phyloP scores from a whole-genome alignment of 1,140 invertebrate genomes.

The Drosophila ohnishii region DNA sequence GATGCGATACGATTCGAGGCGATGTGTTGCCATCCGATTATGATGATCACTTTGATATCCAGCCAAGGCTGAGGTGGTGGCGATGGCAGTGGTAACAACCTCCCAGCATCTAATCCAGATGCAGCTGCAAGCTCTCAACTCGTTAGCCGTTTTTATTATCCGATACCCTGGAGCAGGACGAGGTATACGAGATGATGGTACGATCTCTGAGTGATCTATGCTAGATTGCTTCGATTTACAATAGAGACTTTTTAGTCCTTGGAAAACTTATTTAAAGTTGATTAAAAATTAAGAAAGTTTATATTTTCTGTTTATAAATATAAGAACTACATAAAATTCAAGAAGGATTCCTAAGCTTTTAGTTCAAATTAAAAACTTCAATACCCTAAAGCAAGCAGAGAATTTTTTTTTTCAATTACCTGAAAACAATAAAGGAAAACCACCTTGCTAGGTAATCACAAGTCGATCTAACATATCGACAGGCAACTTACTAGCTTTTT shows the following conservation, averaged over 20 bases:
- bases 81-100: conserved; percentile 38
- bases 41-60: conserved; percentile 65
- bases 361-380: neutral
- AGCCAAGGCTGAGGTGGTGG: conserved; percentile 34
- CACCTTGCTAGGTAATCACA: conserved; percentile 27
- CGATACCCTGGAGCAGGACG: conserved; percentile 12
- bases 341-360: too few species aligned
- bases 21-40: conserved; percentile 39
- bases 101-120: conserved; percentile 65
- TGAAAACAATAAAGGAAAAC: neutral
- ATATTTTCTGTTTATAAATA: too few species aligned
- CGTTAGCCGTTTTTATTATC: conserved; percentile 46
- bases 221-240: too few species aligned
- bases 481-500: conserved; percentile 58
- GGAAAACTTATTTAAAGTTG: neutral
- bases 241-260: too few species aligned
- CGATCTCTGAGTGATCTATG: neutral
- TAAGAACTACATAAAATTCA: too few species aligned
- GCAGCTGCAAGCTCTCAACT: conserved; percentile 61
- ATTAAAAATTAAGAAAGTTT: too few species aligned
- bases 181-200: neutral
- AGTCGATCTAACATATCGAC: conserved; percentile 37
- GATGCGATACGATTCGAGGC: neutral
- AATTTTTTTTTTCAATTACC: neutral
- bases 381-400: neutral